phyloP scores from a whole-genome alignment of 2,888 invertebrate species.

The Drosophila lacicola region DNA sequence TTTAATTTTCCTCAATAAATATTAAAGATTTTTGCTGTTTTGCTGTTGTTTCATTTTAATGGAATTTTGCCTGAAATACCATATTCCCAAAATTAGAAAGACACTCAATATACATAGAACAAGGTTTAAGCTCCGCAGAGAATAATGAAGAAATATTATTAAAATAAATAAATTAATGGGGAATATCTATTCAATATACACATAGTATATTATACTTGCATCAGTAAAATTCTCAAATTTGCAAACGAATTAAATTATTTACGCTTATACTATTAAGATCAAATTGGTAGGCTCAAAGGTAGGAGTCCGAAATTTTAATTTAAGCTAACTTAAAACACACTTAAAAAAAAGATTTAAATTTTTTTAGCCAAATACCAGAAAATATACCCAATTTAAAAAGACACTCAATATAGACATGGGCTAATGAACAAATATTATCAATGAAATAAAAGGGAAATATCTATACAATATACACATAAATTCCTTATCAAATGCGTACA shows the following conservation, averaged over 20 bases:
- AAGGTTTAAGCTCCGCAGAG: too few relatives aligned
- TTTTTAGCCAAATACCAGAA: not conserved
- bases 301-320: not conserved
- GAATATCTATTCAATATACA: too few relatives aligned
- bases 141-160: not conserved
- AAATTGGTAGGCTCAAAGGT: too few relatives aligned
- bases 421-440: not conserved
- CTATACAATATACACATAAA: too few relatives aligned
- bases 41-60: constrained; percentile 37
- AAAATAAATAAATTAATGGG: not conserved
- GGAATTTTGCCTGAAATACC: not conserved
- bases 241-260: too few relatives aligned
- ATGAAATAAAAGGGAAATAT: not conserved
- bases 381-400: not conserved
- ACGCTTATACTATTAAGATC: too few relatives aligned
- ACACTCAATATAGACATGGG: not conserved
- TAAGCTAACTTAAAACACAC: not conserved
- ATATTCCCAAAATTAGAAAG: not conserved
- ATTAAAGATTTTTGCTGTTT: constrained; percentile 4
- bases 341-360: too few relatives aligned
- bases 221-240: too few relatives aligned
- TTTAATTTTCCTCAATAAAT: constrained; percentile 47
- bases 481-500: not conserved
- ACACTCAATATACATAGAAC: not conserved
- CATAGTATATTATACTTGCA: too few relatives aligned